These are phyloP conservation scores for Toxostoma redivivum DNA, from an alignment of 2,113 vertebrate genomes.

Conservation along the genomic window DNA sequence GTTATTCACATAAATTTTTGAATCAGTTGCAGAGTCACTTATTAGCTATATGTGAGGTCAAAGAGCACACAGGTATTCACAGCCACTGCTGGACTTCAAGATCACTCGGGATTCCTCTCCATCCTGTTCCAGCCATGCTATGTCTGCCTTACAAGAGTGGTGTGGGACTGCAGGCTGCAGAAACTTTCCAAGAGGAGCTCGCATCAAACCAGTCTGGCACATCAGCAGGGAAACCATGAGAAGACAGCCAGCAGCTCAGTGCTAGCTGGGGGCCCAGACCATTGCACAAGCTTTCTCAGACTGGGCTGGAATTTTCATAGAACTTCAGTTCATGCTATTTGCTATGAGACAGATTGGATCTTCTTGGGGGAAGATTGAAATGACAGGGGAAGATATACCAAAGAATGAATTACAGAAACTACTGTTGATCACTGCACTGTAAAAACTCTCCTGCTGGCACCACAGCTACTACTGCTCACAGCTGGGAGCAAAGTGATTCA, in stretches of 20 bases:
- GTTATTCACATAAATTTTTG: not conserved
- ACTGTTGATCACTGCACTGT: not conserved
- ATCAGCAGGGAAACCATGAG: not conserved
- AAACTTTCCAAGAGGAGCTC: not conserved
- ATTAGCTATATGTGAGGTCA: not conserved
- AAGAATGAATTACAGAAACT: not conserved
- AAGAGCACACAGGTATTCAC: not conserved
- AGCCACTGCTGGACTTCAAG: not conserved
- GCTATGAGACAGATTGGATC: not conserved
- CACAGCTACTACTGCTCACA: not conserved
- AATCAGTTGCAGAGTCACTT: not conserved
- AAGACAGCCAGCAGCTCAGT: not conserved
- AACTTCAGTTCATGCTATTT: not conserved
- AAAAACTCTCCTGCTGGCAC: not conserved
- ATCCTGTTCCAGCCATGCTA: fast-evolving
- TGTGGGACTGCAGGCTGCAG: not conserved
- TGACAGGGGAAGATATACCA: not conserved
- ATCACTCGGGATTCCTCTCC: not conserved
- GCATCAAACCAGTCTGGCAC: not conserved
- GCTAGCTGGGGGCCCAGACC: not conserved
- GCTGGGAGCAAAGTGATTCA: not conserved
- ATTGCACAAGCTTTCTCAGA: not conserved
- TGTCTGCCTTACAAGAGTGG: not conserved
- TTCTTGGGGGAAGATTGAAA: not conserved
- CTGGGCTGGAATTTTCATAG: not conserved